Base-by-base conservation (phyloP, 2,113 vertebrate species). In the Phalacrocorax brasilianus region DNA sequence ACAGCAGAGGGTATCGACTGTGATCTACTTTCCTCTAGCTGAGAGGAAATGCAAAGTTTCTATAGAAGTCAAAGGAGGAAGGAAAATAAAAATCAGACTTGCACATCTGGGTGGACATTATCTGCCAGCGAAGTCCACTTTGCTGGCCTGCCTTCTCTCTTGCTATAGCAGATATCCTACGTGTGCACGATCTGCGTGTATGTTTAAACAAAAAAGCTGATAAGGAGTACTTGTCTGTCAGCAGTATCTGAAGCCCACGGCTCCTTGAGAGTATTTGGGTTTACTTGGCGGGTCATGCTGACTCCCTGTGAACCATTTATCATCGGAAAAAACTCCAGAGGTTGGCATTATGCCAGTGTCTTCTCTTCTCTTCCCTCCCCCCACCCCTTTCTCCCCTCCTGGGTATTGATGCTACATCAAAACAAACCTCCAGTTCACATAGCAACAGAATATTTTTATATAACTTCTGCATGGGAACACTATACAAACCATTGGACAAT, bases 401-500 rank as follows among this genome's bases (percentile, higher is more conserved):
- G 97, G 76, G 93, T 88, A 94, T 91, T 88, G 97, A 95, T 95
- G 95, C 92, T 96, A 89, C 92, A 96, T 90, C 94, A 94, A 96
- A 97, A 97, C 92, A 96, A 95, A 93, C 50, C 91, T 85, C 80
- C 45, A 81, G 96, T 91, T 97, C 87, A 93, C 97, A 97, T 95
- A 88, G 97, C 91, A 97, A 97, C 96, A 94, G 96, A 95, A 92
- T 66, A 33, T 93, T 97, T 96, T 95, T 95, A 91, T 93, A 94
- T 87, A 93, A 95, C 68, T 85, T 82, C 85, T 93, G 79, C 87
- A 92, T 65, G 82, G 93, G 95, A 96, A 89, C 0, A 0, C 85
- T 61, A 27, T n/a, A 45, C 58, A 93, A 91, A 49, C 81, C 85
- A 61, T 33, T 63, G 92, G 95, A 92, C 92, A 49, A 42, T 47